These are phyloP conservation scores for Hormaphis cornu DNA, from an alignment of 1,140 invertebrate species.

Conservation along the genomic window DNA sequence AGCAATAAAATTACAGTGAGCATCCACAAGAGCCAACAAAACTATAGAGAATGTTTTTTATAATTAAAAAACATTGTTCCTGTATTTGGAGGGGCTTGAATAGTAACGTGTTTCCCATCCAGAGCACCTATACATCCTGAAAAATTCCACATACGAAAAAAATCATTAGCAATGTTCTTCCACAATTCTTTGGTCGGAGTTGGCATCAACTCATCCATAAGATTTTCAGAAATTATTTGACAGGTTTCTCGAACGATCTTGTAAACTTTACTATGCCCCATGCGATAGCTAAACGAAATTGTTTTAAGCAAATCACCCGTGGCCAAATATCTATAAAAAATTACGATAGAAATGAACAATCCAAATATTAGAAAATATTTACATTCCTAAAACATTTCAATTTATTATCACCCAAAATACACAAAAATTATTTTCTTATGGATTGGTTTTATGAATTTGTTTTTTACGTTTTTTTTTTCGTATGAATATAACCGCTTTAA, in stretches of 20 bases:
- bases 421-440: background rate
- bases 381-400: no score
- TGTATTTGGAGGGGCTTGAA: conserved; percentile 40
- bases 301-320: conserved; percentile 32
- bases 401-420: no score
- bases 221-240: background rate
- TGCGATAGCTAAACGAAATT: conserved; percentile 31
- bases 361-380: background rate
- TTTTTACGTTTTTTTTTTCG: no score
- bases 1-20: conserved; percentile 44
- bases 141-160: conserved; percentile 37
- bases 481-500: no score
- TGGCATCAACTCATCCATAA: background rate
- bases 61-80: conserved; percentile 44
- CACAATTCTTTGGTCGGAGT: background rate
- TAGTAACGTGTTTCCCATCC: conserved; percentile 43
- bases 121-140: conserved; percentile 41
- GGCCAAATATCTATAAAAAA: conserved; percentile 31
- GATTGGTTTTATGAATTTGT: background rate
- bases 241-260: conserved; percentile 17
- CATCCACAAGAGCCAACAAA: conserved; percentile 45
- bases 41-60: conserved; percentile 45
- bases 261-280: conserved; percentile 16
- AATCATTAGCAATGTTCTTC: conserved; percentile 41
- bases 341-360: background rate